Evolutionary conservation across 1,140 invertebrate species (phyloP).

Genomic region (Linepithema humile): DNA sequence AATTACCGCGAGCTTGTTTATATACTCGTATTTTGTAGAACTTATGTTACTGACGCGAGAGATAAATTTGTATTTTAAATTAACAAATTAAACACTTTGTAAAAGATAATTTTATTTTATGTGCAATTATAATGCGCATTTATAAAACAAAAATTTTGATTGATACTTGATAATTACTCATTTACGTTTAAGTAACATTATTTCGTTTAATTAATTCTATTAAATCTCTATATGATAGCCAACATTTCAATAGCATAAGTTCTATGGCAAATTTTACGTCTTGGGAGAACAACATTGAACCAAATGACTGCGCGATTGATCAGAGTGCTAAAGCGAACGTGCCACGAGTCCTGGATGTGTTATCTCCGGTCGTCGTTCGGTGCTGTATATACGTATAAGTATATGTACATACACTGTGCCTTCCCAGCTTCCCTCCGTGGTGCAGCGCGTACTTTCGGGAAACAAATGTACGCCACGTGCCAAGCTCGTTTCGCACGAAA

Average conservation of each 20-base stretch:
- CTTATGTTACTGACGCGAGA: slow-evolving; percentile 4
- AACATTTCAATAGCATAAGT: background rate
- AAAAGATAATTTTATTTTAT: too few relatives aligned
- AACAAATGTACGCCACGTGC: slow-evolving; percentile 54
- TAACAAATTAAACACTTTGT: background rate
- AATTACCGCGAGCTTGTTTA: background rate
- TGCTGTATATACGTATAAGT: slow-evolving; percentile 68
- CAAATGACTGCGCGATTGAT: background rate
- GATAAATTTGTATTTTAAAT: background rate
- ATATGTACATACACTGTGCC: slow-evolving; percentile 76
- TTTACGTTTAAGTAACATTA: too few relatives aligned
- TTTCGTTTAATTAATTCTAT: too few relatives aligned
- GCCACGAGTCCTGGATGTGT: slow-evolving; percentile 48
- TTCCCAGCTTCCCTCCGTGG: slow-evolving; percentile 74
- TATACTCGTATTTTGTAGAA: background rate
- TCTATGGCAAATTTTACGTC: background rate
- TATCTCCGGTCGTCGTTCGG: slow-evolving; percentile 63
- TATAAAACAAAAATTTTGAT: too few relatives aligned
- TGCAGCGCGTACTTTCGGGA: slow-evolving; percentile 63
- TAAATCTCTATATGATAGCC: too few relatives aligned
- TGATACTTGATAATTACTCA: too few relatives aligned
- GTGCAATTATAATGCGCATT: too few relatives aligned
- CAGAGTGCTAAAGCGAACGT: slow-evolving; percentile 30
- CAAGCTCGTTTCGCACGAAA: slow-evolving; percentile 61
- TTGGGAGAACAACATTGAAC: background rate